These are phyloP conservation scores for Columba guinea DNA, from an alignment of 2,797 vertebrate species.

Conservation along the genomic window DNA sequence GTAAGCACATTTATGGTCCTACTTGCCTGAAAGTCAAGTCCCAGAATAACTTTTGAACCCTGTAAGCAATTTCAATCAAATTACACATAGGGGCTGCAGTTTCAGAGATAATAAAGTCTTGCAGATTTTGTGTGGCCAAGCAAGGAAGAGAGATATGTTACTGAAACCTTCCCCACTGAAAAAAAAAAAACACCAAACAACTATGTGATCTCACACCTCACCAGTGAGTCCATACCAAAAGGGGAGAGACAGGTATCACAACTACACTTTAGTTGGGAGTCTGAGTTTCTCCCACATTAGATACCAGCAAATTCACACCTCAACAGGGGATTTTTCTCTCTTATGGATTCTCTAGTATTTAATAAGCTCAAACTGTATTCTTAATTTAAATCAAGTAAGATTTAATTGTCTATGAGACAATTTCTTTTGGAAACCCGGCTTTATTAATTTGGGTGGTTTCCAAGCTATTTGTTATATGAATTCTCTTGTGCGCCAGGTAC, in stretches of 20 bases:
- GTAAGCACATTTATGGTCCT: background rate
- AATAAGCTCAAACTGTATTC: background rate
- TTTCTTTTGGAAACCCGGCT: background rate
- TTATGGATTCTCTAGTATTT: background rate
- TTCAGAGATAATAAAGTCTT: background rate
- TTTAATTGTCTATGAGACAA: background rate
- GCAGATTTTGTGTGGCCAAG: background rate
- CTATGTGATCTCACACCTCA: background rate
- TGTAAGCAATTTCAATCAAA: background rate
- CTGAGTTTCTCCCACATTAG: background rate
- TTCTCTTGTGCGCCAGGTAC: fast-evolving
- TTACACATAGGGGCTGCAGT: background rate
- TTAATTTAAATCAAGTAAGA: background rate
- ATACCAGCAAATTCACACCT: background rate
- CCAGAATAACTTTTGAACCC: background rate
- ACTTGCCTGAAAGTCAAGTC: background rate
- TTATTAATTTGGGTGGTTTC: background rate
- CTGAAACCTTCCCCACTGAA: fast-evolving
- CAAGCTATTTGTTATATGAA: background rate
- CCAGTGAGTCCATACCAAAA: background rate
- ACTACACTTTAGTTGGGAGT: background rate
- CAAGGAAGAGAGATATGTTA: background rate
- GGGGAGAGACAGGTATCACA: background rate
- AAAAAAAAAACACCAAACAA: background rate
- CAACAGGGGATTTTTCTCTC: background rate